Base-by-base conservation (phyloP, 37 sponge, comb jelly and placozoan species). In the Cladorhizidae sp. region DNA sequence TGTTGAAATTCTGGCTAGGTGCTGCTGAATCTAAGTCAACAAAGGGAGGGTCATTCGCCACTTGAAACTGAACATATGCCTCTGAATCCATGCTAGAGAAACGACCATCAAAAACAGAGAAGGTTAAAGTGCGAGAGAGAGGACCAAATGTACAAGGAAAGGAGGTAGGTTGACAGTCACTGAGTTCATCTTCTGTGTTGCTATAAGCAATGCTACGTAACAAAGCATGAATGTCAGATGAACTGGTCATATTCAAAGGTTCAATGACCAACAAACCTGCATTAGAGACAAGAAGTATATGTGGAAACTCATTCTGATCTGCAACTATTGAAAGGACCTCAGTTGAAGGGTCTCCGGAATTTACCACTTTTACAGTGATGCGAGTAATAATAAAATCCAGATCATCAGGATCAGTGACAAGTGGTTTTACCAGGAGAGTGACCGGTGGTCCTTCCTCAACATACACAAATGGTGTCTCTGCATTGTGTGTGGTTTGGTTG, bases 31-130 rank as follows among this genome's bases (percentile, higher is more conserved):
- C 82, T 15, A 92, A 73, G 50, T 85, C 78, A 2, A 92, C 29
- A 0, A 64, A 67, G 22, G 93, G 93, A 36, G 86, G 55, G 64
- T 92, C 89, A 82, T 85, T 84, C 31, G 81, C 85, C 20, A 56
- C 15, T 20, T 72, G 35, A 32, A 92, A 67, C 17, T 12, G 23
- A 17, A 92, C 78, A 20, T 55, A 80, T 18, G 86, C 78, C 15
- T 32, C 63, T 14, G 62, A 58, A 6, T 59, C 56, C 22, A 63
- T 64, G 64, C 89, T 88, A 68, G 42, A 38, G 36, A 84, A 80
- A 17, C 79, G 20, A 36, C 70, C 56, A 65, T 92, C 93, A 73
- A 45, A 57, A 25, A 92, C 83, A 40, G 62, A 41, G 26, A 85
- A 75, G 29, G 64, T 59, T 25, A 92, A 62, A 33, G 87, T 80